phyloP scores from a whole-genome alignment of 2,797 vertebrate genomes.

The Limosa lapponica region DNA sequence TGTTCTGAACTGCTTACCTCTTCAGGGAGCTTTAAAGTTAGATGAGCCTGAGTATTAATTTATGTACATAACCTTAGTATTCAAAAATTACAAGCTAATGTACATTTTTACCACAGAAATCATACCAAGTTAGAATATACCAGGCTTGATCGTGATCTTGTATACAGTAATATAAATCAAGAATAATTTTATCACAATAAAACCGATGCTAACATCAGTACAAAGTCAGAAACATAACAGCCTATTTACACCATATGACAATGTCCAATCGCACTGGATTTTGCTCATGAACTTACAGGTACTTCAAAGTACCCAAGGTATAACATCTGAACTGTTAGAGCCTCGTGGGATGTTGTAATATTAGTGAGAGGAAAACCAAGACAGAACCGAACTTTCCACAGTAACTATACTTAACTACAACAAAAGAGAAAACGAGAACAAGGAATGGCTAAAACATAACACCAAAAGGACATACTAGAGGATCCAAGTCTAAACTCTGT shows the following conservation, averaged over 20 bases:
- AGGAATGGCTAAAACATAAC: background rate
- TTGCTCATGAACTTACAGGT: background rate
- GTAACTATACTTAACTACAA: background rate
- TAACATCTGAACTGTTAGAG: background rate
- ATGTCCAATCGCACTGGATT: background rate
- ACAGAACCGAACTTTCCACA: background rate
- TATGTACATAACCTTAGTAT: background rate
- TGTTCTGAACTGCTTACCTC: background rate
- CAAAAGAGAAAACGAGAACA: background rate
- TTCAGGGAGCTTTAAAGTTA: background rate
- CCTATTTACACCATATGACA: background rate
- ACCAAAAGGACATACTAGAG: background rate
- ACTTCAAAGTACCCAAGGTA: background rate
- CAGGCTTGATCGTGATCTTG: background rate
- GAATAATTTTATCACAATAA: background rate
- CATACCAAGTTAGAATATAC: background rate
- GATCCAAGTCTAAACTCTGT: background rate
- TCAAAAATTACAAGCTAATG: background rate
- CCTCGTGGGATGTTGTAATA: background rate
- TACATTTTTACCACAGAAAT: background rate
- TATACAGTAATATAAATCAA: background rate
- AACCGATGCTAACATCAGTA: background rate
- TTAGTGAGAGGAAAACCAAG: background rate
- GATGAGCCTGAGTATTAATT: background rate
- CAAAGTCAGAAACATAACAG: background rate